Conservation (phyloP, 2,113 vertebrate genomes). For the Pagrus major region DNA sequence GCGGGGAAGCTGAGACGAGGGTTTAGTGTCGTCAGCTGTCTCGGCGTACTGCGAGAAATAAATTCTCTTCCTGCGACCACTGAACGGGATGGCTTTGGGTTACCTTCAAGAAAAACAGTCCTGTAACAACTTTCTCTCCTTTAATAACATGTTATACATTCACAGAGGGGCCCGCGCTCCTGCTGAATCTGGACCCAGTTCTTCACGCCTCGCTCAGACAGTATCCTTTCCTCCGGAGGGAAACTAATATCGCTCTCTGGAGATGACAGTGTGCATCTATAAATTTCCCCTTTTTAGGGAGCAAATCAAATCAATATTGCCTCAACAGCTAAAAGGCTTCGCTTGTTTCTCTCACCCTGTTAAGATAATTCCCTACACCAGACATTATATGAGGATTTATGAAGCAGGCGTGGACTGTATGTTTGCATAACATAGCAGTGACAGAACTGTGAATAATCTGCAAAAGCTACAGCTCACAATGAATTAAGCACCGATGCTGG, state of each 20-base stretch:
- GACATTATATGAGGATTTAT: slow-evolving; percentile 72
- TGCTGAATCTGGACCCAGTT: slow-evolving; percentile 69
- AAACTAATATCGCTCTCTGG: slow-evolving; percentile 71
- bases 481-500: slow-evolving; percentile 37
- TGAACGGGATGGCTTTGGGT: slow-evolving; percentile 70
- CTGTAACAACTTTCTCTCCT: slow-evolving; percentile 73
- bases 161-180: slow-evolving; percentile 46
- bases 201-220: slow-evolving; percentile 71
- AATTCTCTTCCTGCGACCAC: slow-evolving; percentile 45
- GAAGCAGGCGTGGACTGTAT: slow-evolving; percentile 60
- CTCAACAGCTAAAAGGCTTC: slow-evolving; percentile 63
- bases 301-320: slow-evolving; percentile 77
- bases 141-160: slow-evolving; percentile 73
- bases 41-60: slow-evolving; percentile 41
- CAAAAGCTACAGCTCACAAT: slow-evolving; percentile 52
- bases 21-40: slow-evolving; percentile 66
- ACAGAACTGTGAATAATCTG: slow-evolving; percentile 65
- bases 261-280: slow-evolving; percentile 64
- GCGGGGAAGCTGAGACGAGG: slow-evolving; percentile 29
- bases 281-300: slow-evolving; percentile 74
- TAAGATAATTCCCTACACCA: slow-evolving; percentile 66
- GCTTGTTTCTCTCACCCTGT: slow-evolving; percentile 72
- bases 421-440: slow-evolving; percentile 68
- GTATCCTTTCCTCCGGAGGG: slow-evolving; percentile 61
- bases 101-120: slow-evolving; percentile 73